Percentiles rank a stretch among this genome's conserved stretches.
Evolutionary conservation across 1,140 invertebrate genomes (phyloP).

Genomic region (Drosophila littoralis): DNA sequence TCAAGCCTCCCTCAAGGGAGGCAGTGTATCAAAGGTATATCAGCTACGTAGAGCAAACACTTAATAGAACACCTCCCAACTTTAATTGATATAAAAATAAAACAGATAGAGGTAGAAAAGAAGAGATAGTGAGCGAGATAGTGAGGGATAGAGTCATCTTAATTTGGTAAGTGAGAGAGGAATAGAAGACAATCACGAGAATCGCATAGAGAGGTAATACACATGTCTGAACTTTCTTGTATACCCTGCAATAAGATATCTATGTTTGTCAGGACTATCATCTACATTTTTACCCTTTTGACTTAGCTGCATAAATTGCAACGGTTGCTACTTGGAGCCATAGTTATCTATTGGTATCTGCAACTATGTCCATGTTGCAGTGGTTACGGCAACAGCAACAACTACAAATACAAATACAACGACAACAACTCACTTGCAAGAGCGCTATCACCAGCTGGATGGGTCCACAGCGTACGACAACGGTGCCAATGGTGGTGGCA

Average conservation of each 20-base stretch:
- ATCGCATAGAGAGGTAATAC: not conserved
- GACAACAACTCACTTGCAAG: conserved; percentile 90
- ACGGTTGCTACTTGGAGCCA: conserved; percentile 4
- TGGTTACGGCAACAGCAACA: not conserved
- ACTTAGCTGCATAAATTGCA: conserved; percentile 34
- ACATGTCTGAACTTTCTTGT: not conserved
- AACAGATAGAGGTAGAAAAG: not conserved
- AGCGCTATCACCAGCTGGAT: conserved; percentile 95
- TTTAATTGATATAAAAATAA: not conserved
- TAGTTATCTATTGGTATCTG: conserved; percentile 44
- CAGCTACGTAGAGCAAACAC: not conserved
- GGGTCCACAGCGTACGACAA: conserved; percentile 94
- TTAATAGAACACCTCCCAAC: not conserved
- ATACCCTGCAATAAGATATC: not conserved
- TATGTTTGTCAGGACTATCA: not conserved
- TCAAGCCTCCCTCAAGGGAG: not conserved
- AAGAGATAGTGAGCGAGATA: not conserved
- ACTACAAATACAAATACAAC: not conserved
- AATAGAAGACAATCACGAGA: not conserved
- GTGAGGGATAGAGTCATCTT: not conserved
- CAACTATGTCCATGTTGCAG: conserved; percentile 19
- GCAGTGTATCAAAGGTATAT: not conserved
- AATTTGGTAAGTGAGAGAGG: too few relatives aligned
- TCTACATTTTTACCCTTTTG: conserved; percentile 16
- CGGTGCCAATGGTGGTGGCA: conserved; percentile 95